Percentiles rank a stretch among this genome's conserved stretches.
These are phyloP conservation scores for Lophura nycthemera DNA, from an alignment of 2,113 vertebrate species.

Conservation along the genomic window DNA sequence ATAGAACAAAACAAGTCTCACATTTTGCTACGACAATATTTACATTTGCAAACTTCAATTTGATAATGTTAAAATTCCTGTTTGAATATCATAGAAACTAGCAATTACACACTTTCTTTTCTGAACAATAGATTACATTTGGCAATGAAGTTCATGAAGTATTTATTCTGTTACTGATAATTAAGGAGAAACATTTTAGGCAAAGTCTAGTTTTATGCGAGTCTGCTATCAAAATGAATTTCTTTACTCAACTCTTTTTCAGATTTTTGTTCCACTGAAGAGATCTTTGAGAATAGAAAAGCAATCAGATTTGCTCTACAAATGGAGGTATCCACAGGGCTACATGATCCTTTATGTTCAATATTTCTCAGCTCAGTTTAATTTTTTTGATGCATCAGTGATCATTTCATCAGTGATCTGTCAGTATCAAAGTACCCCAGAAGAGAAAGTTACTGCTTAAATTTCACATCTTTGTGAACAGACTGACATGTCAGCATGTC, in stretches of 20 bases:
- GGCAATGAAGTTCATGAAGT: not conserved
- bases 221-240: not conserved
- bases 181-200: not conserved
- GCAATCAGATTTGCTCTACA: fast-evolving
- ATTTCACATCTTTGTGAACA: not conserved
- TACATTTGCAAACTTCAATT: not conserved
- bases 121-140: not conserved
- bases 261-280: not conserved
- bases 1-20: not conserved
- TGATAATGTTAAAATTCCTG: not conserved
- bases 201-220: not conserved
- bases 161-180: not conserved
- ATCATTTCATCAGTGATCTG: not conserved
- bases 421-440: not conserved
- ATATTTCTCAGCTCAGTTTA: not conserved
- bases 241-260: not conserved
- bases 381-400: not conserved
- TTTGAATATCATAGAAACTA: not conserved
- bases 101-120: constrained; percentile 6
- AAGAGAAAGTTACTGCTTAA: not conserved
- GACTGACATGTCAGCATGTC: not conserved
- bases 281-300: not conserved
- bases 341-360: fast-evolving
- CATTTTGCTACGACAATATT: not conserved
- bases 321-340: fast-evolving